Conservation (phyloP, 2,113 vertebrate species). For the Spilogale gracilis region DNA sequence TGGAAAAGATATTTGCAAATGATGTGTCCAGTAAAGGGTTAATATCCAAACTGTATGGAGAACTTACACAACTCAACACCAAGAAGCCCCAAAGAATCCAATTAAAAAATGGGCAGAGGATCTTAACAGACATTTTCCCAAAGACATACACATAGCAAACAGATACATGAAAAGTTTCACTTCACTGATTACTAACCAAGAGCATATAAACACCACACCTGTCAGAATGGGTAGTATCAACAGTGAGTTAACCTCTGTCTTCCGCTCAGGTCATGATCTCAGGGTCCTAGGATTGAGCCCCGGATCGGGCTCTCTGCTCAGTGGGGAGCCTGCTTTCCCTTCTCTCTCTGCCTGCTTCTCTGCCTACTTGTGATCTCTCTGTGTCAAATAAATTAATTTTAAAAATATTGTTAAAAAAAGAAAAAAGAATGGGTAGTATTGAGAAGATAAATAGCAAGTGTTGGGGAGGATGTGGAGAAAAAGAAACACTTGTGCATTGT, state of each 20-base stretch:
- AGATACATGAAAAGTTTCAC: neutral
- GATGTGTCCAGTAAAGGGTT: neutral
- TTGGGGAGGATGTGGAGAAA: neutral
- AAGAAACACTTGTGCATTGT: neutral
- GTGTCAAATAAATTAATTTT: too few relatives aligned
- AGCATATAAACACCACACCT: neutral
- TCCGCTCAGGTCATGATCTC: too few relatives aligned
- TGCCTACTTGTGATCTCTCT: too few relatives aligned
- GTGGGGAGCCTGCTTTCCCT: too few relatives aligned
- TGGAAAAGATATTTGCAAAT: neutral
- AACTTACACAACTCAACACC: neutral
- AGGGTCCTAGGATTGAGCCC: too few relatives aligned
- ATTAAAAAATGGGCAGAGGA: neutral
- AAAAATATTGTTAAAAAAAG: too few relatives aligned
- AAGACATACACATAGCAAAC: neutral
- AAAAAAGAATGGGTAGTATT: neutral
- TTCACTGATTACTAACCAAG: neutral
- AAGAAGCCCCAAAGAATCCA: neutral
- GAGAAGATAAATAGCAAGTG: neutral
- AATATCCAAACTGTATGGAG: neutral
- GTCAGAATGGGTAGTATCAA: neutral
- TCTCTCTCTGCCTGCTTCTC: too few relatives aligned
- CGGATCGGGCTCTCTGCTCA: too few relatives aligned
- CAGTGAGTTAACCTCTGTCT: too few relatives aligned
- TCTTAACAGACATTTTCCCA: neutral